Base-by-base conservation (phyloP, 2,113 vertebrate genomes). In the Lasiurus cinereus region DNA sequence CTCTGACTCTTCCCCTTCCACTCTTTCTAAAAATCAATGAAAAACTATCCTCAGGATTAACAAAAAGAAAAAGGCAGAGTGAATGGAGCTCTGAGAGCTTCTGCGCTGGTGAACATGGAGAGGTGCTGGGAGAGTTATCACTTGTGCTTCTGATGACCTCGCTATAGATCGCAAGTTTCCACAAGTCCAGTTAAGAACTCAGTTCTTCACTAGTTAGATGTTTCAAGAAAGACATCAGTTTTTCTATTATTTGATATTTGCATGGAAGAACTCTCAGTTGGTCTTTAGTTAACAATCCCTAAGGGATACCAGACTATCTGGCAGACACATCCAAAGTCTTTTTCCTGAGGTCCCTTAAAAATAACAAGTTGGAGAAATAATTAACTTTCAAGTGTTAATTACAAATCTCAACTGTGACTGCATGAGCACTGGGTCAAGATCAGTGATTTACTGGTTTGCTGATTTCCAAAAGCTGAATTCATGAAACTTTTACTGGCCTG, bases 161-260 rank as follows among this genome's bases (percentile, higher is more conserved):
- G 11, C 12, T 29, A 12, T 31, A 14, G 27, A 64, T 29, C 5
- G 27, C 27, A 64, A 29, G 62, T 64, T 29, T 12, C 62, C 62
- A 14, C 27, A 29, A 64, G 62, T 64, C 62, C 62, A 29, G 27
- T 64, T 27, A 64, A 27, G 24, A 11, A 29, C 59, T 27, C 59
- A 64, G 59, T 64, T 27, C 59, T 64, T 64, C 27, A 0, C 27
- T 93, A 84, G 18, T 79, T 67, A 83, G 33, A 33, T 91, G 11
- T 94, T 87, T 85, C 21, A 52, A 93, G 72, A 84, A 66, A 74
- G 29, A 93, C 12, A 10, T 72, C 10, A 5, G 16, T 64, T 82
- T 97, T 56, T 64, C 10, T 76, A 69, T 67, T 66, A 78, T 90
- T 69, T 64, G 48, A 64, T 66, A 91, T 77, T 67, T 86, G n/a